phyloP scores from a whole-genome alignment of 2,888 invertebrate genomes.

The Amiota mariae region DNA sequence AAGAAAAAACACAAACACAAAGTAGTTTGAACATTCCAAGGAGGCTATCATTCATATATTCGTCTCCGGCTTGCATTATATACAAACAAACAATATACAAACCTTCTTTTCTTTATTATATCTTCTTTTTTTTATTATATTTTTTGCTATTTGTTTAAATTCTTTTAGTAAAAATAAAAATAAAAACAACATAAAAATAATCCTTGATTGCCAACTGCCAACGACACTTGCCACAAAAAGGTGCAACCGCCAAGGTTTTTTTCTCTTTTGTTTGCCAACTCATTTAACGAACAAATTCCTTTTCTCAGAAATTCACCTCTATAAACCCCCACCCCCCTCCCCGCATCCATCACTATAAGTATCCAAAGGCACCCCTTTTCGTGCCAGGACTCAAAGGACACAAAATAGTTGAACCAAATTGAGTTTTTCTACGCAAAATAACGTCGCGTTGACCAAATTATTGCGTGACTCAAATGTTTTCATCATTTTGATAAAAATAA shows the following conservation, averaged over 20 bases:
- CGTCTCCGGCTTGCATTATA: not conserved
- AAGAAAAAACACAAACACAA: slow-evolving; percentile 10
- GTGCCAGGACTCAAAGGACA: not conserved
- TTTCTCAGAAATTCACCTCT: slow-evolving; percentile 34
- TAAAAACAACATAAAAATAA: too few relatives aligned
- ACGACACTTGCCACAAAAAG: slow-evolving; percentile 45
- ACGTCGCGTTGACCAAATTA: slow-evolving; percentile 42
- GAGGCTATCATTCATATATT: not conserved
- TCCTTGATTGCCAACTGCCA: slow-evolving; percentile 31
- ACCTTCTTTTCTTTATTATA: not conserved
- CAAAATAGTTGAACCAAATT: slow-evolving; percentile 48
- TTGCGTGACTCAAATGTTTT: slow-evolving; percentile 68
- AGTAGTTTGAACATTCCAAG: slow-evolving; percentile 1
- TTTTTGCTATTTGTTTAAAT: slow-evolving; percentile 33
- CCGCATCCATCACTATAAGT: too few relatives aligned
- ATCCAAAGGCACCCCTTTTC: slow-evolving; percentile 7
- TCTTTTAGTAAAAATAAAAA: slow-evolving; percentile 46
- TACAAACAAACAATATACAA: not conserved
- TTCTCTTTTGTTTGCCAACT: slow-evolving; percentile 24
- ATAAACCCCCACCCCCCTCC: not conserved
- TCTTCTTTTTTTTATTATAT: not conserved
- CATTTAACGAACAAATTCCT: not conserved
- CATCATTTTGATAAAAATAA: slow-evolving; percentile 61
- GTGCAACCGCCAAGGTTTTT: slow-evolving; percentile 15
- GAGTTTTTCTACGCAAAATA: slow-evolving; percentile 61